Evolutionary conservation across 1,140 invertebrate species (phyloP).

Genomic region (Bathynomus jamesi): DNA sequence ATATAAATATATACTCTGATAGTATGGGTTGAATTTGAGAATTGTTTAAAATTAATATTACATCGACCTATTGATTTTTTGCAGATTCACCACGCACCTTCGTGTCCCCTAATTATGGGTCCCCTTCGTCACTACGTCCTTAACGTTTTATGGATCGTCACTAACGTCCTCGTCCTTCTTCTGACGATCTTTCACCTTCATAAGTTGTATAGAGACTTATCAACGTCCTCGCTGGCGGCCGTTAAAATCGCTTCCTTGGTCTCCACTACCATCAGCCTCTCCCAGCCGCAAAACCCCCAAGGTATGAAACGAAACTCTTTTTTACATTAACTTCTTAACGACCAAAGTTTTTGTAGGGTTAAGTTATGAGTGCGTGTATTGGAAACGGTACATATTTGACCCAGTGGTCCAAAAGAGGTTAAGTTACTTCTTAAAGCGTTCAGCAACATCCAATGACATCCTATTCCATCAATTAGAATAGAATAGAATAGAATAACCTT

Average conservation of each 20-base stretch:
- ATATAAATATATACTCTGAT: not conserved
- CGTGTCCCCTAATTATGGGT: slow-evolving; percentile 64
- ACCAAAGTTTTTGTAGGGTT: too few species aligned
- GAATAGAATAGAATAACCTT: too few species aligned
- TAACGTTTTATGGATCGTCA: slow-evolving; percentile 79
- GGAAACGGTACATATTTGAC: too few species aligned
- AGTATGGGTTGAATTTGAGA: not conserved
- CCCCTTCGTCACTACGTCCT: slow-evolving; percentile 78
- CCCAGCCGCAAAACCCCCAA: not conserved
- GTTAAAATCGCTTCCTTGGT: slow-evolving; percentile 63
- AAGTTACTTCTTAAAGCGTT: not conserved
- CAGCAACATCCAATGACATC: not conserved
- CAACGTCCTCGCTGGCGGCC: slow-evolving; percentile 60
- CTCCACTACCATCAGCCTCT: slow-evolving; percentile 61
- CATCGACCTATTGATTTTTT: not conserved
- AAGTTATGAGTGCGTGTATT: too few species aligned
- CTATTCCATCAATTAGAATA: not conserved
- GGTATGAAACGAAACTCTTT: not conserved
- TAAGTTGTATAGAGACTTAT: slow-evolving; percentile 73
- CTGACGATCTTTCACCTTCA: slow-evolving; percentile 71
- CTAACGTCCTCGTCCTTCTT: slow-evolving; percentile 75
- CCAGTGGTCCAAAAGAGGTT: too few species aligned
- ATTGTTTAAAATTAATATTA: not conserved
- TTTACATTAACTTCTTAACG: too few species aligned
- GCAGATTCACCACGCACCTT: slow-evolving; percentile 55